These are phyloP conservation scores for Clusia tigrina DNA, from an alignment of 2,888 invertebrate species.

Conservation along the genomic window DNA sequence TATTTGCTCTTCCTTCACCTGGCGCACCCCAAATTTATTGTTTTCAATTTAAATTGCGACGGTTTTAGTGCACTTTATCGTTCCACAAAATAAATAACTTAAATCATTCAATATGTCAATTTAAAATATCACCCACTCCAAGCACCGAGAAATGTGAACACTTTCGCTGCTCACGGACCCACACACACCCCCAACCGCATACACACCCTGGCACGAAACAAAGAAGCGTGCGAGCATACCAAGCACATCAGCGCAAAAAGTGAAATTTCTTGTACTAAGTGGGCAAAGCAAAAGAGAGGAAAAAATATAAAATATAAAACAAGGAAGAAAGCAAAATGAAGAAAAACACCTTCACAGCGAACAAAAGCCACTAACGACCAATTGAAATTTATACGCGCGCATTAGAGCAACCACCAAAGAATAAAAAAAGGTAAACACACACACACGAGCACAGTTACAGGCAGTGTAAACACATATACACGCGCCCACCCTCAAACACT, in stretches of 20 bases:
- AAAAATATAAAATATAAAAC: too few species aligned
- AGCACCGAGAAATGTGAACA: not conserved
- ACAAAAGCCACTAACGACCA: slow-evolving; percentile 26
- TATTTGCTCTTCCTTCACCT: too few species aligned
- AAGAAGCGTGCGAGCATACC: too few species aligned
- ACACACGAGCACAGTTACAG: not conserved
- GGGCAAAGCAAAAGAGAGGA: too few species aligned
- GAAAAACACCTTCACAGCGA: slow-evolving; percentile 17
- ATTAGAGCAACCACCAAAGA: slow-evolving; percentile 11
- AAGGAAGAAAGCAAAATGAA: too few species aligned
- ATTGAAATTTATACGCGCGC: slow-evolving; percentile 20
- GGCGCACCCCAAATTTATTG: not conserved
- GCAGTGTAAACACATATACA: too few species aligned
- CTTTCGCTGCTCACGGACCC: not conserved
- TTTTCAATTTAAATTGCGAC: slow-evolving; percentile 11
- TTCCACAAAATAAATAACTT: slow-evolving; percentile 11
- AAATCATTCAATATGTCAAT: slow-evolving; percentile 10
- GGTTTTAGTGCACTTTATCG: not conserved
- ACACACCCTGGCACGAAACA: not conserved
- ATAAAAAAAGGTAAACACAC: slow-evolving; percentile 9
- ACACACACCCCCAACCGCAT: not conserved
- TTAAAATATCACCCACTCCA: not conserved
- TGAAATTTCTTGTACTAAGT: slow-evolving; percentile 26
- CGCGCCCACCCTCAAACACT: too few species aligned
- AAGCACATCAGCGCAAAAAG: slow-evolving; percentile 6